Percentiles rank a stretch among this genome's conserved stretches.
Conservation (phyloP, 2,888 invertebrate species). For the Campoletis raptor region DNA sequence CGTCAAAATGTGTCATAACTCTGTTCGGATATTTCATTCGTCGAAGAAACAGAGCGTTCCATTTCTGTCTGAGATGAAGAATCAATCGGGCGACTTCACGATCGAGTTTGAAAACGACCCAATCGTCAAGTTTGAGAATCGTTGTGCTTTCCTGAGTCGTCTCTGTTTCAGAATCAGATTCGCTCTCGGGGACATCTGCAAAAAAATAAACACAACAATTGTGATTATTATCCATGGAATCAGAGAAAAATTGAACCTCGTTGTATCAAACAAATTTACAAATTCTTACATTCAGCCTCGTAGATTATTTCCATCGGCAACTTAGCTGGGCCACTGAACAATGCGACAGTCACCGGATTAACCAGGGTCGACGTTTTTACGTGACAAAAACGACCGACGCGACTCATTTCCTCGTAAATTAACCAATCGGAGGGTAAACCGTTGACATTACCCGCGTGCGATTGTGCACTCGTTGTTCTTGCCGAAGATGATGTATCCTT, state of each 20-base stretch:
- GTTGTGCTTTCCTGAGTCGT: slow-evolving; percentile 85
- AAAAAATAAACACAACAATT: background rate
- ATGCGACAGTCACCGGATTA: slow-evolving; percentile 91
- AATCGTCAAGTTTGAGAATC: slow-evolving; percentile 89
- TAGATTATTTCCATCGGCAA: slow-evolving; percentile 86
- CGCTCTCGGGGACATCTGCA: slow-evolving; percentile 81
- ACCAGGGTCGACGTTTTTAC: slow-evolving; percentile 93
- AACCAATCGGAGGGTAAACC: slow-evolving; percentile 92
- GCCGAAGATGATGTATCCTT: slow-evolving; percentile 82
- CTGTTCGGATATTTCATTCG: slow-evolving; percentile 88
- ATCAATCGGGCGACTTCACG: slow-evolving; percentile 89
- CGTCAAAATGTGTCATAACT: slow-evolving; percentile 87
- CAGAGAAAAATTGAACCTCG: background rate
- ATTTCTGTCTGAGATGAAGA: slow-evolving; percentile 90
- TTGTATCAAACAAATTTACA: background rate
- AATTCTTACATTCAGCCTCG: slow-evolving; percentile 82
- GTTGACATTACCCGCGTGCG: slow-evolving; percentile 83
- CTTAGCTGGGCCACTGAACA: slow-evolving; percentile 91
- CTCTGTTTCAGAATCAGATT: slow-evolving; percentile 86
- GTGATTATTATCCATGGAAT: background rate
- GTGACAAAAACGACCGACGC: slow-evolving; percentile 89
- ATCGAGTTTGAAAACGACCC: slow-evolving; percentile 90
- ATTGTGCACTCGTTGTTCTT: slow-evolving; percentile 79
- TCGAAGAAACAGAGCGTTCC: slow-evolving; percentile 89
- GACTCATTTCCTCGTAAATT: slow-evolving; percentile 94